A percentile compares a stretch with the other conserved stretches of the same genome.
Conservation (phyloP, 2,113 vertebrate genomes). For the Chaetodon trifascialis region DNA sequence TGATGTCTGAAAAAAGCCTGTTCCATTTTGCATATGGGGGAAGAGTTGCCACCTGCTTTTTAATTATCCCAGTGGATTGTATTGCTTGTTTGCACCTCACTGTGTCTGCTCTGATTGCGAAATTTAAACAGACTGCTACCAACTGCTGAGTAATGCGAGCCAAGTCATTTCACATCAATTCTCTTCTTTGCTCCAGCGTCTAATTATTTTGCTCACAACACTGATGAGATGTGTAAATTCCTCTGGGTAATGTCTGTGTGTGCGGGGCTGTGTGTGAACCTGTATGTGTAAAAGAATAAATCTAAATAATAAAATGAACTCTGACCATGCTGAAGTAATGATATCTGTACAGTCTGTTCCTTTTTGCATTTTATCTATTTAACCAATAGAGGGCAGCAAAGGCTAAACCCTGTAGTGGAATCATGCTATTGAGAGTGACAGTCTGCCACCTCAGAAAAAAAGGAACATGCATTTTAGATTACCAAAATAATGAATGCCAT, state of each 20-base stretch:
- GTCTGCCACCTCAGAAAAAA: neutral
- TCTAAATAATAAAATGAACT: no score
- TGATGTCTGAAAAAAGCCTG: no score
- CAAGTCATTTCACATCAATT: conserved; percentile 19
- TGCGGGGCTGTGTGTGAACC: neutral
- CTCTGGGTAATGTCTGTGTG: conserved; percentile 7
- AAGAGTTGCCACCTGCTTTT: neutral
- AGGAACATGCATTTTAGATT: neutral
- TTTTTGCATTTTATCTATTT: neutral
- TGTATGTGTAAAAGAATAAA: no score
- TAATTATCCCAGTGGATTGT: neutral
- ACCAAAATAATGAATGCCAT: neutral
- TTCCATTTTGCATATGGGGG: no score
- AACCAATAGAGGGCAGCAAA: conserved; percentile 43
- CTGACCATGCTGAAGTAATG: no score
- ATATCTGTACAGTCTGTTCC: no score
- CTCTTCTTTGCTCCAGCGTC: neutral
- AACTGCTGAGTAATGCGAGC: conserved; percentile 18
- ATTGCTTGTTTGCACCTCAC: neutral
- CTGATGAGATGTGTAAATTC: conserved; percentile 4
- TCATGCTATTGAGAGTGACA: neutral
- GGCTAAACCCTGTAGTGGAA: neutral
- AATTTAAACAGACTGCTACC: neutral
- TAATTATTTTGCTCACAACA: conserved; percentile 8
- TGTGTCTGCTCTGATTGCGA: neutral